Conservation (phyloP, 2,797 vertebrate genomes). For the Fratercula arctica region DNA sequence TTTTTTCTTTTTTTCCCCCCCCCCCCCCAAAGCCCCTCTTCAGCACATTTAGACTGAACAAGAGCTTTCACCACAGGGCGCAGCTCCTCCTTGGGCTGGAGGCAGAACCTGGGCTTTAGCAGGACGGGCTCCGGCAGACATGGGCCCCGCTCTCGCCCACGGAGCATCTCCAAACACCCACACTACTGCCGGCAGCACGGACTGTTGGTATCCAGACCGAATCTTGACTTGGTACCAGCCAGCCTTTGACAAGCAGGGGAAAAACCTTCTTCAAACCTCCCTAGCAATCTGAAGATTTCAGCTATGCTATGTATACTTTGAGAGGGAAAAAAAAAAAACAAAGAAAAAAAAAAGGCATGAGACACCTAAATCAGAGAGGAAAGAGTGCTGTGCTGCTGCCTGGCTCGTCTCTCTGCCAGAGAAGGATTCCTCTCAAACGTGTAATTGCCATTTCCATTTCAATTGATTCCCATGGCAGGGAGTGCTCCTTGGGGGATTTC, state of each 20-base stretch:
- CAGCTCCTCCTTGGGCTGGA: not conserved
- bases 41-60: not conserved
- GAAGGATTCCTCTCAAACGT: not conserved
- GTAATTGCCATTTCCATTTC: slow-evolving; percentile 46
- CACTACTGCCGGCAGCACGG: not conserved
- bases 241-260: not conserved
- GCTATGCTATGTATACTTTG: not conserved
- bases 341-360: not conserved
- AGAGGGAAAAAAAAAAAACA: no score
- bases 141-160: not conserved
- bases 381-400: not conserved
- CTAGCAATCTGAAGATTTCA: not conserved
- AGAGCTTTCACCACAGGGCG: not conserved
- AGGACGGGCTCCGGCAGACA: not conserved
- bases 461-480: slow-evolving; percentile 41
- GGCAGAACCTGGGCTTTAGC: not conserved
- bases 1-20: not conserved
- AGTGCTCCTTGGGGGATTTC: slow-evolving; percentile 40
- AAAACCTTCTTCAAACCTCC: not conserved
- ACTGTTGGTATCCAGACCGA: not conserved
- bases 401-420: not conserved
- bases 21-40: not conserved
- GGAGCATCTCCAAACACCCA: not conserved
- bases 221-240: rapidly evolving
- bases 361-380: slow-evolving; percentile 1